phyloP scores from a whole-genome alignment of 2,113 vertebrate genomes.

The Cygnus atratus region DNA sequence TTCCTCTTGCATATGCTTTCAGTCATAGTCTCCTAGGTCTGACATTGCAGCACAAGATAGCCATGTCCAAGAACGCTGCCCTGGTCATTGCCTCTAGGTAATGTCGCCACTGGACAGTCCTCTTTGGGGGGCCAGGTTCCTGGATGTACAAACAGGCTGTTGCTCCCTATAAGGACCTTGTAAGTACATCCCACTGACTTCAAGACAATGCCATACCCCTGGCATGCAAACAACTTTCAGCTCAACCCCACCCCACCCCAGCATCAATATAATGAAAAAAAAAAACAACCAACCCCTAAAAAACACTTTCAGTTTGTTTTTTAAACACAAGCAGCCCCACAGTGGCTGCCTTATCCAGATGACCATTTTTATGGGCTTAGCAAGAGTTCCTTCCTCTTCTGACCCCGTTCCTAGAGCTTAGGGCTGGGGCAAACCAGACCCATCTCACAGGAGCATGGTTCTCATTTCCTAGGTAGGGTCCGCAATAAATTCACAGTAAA shows the following conservation, averaged over 20 bases:
- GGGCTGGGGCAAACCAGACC: not conserved
- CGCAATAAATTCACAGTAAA: not conserved
- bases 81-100: not conserved
- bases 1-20: accelerated
- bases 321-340: not conserved
- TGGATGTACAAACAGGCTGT: not conserved
- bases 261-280: not conserved
- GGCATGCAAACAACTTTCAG: accelerated
- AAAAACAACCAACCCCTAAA: not conserved
- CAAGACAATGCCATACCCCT: not conserved
- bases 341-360: not conserved
- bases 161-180: not conserved
- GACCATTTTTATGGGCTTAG: not conserved
- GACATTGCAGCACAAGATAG: not conserved
- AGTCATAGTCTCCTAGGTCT: not conserved
- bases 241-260: not conserved
- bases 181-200: not conserved
- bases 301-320: not conserved
- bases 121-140: not conserved
- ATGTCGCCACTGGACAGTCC: not conserved
- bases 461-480: not conserved
- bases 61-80: not conserved
- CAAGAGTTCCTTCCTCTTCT: not conserved
- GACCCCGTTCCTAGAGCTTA: not conserved
- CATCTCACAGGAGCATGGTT: not conserved